Base-by-base conservation (phyloP, 1,140 invertebrate genomes). In the Cataglyphis hispanica region DNA sequence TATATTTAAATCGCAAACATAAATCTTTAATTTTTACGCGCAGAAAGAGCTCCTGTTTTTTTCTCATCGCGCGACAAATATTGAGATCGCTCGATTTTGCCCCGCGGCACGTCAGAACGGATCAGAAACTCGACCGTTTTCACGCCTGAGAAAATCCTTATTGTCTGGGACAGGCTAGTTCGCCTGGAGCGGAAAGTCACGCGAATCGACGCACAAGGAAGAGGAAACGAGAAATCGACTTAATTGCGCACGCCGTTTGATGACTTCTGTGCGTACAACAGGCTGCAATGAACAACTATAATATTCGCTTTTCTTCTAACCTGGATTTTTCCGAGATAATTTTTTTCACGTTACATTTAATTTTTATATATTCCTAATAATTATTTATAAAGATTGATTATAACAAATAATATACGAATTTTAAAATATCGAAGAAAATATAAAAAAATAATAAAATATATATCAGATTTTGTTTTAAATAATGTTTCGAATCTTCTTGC, bases 111-210 rank as follows among this genome's bases (percentile, higher is more conserved):
- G 67, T 19, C 78, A 74, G 78, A 87, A 89, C 61, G 70, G 77
- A 77, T 70, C 31, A 60, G 60, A 77, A 77, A 72, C 76, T 74
- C 46, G 58, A 70, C 27, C 69, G 70, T 88, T 90, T 87, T 90
- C 89, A 90, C 89, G 89, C 50, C 80, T 87, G 86, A 90, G 86
- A 80, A 86, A 90, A 83, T 77, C 58, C 84, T 86, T 88, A 90
- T 90, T 88, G 86, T 84, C 86, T 60, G 25, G 70, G 75, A 81
- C 64, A 66, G 61, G 60, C 56, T 27, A 40, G 19, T 27, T 88
- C 31, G 88, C 83, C 58, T 84, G 76, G 83, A 90, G 89, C 88
- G 89, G 86, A 90, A 90, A 90, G 89, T 90, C 89, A 90, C 89
- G 89, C 89, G 88, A 90, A 74, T 89, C 63, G 77, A 66, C 56